Evolutionary conservation across 1,140 invertebrate species (phyloP), one percentile per base, ranked within the genome.

Genomic region (Triops cancriformis): DNA sequence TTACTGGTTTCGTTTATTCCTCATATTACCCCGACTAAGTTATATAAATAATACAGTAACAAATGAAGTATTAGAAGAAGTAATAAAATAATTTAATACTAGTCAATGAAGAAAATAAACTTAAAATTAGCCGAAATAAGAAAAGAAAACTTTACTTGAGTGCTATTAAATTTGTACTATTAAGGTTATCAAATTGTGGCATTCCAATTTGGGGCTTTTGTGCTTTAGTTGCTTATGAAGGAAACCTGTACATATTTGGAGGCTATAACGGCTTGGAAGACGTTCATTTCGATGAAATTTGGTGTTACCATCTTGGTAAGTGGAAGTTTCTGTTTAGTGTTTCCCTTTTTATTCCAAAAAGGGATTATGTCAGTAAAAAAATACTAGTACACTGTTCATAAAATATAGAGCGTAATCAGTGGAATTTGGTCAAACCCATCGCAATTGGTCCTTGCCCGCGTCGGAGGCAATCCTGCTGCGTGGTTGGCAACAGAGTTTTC

Each of bases 241-340:
- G 88, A 27, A 85, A 89, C 80, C 88, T 96, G 83, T 95, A 93
- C 81, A 89, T 96, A 73, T 96, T 96, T 86, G 94, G 94, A 45
- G 94, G 94, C 11, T 96, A 91, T 82, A 93, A 95, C 85, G 91
- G 92, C 6, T 85, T 89, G 23, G 82, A 85, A 43, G 88, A 91
- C 80, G 84, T 87, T 75, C 95, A 97, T 85, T 96, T 90, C 82
- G 92, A 93, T 85, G 93, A 96, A 86, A 83, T 96, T 43, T 89
- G 91, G 82, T 88, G 88, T 82, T 95, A 91, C 85, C 84, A 89
- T 82, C 85, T 87, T 81, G 84, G 87, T 87, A 83, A 83, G 81
- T 80, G 45, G 18, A 23, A 26, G 31, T 42, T n/a, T n/a, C 23
- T 45, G 14, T 27, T 78, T 37, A 4, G 7, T 26, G 37, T 78